A percentile compares a stretch with the other conserved stretches of the same genome.
These are phyloP conservation scores for Grus americana DNA, from an alignment of 2,113 vertebrate genomes.

Conservation along the genomic window DNA sequence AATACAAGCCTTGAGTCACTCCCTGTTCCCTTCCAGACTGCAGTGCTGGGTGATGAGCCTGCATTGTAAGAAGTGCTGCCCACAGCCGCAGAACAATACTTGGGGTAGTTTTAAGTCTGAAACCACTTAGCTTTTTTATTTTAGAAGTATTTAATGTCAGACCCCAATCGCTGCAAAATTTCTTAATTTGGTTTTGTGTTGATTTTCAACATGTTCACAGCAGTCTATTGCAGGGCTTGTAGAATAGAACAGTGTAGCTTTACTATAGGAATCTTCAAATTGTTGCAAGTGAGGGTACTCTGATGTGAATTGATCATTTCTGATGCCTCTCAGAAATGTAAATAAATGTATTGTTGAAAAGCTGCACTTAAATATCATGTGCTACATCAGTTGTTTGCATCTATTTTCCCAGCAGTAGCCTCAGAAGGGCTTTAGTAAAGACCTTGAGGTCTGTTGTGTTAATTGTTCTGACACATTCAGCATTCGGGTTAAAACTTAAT, in stretches of 20 bases:
- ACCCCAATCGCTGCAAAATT: background rate
- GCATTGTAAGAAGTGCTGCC: background rate
- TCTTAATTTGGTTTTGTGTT: background rate
- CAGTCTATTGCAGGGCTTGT: background rate
- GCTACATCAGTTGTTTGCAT: background rate
- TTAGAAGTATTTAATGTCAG: background rate
- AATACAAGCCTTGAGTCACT: background rate
- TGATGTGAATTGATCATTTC: background rate
- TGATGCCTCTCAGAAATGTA: background rate
- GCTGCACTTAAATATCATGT: background rate
- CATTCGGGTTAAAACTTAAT: constrained; percentile 26
- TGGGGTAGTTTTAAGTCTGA: background rate
- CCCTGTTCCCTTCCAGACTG: background rate
- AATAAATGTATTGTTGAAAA: background rate
- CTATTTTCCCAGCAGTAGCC: background rate
- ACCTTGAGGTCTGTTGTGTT: constrained; percentile 27
- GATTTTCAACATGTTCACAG: background rate
- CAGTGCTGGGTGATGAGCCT: background rate
- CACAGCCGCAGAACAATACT: constrained; percentile 5
- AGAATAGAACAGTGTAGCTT: background rate
- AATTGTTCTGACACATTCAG: constrained; percentile 34
- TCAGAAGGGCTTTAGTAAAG: background rate
- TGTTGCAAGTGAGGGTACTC: background rate
- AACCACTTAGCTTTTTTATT: background rate
- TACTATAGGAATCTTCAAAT: background rate